Evolutionary conservation across 2,797 vertebrate species (phyloP).

Genomic region (Parambassis ranga): DNA sequence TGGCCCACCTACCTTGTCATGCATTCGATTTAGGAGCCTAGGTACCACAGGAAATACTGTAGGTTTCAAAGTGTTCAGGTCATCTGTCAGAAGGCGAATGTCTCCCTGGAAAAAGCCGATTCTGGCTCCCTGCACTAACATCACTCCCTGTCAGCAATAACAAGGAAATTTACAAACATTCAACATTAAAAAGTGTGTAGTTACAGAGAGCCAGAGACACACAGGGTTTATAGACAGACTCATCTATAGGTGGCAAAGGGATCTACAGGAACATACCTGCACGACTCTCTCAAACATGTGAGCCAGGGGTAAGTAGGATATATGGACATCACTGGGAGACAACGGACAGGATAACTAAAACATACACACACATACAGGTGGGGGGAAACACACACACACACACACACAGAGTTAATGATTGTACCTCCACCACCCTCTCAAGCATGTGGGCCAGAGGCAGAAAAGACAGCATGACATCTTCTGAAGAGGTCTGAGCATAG

Average conservation of each 20-base stretch:
- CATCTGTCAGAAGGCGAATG: conserved; percentile 90
- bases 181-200: too few relatives aligned
- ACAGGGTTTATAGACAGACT: background rate
- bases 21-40: conserved; percentile 93
- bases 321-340: conserved; percentile 64
- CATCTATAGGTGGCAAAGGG: background rate
- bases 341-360: conserved; percentile 67
- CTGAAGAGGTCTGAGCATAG: conserved; percentile 33
- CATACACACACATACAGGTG: background rate
- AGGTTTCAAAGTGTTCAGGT: conserved; percentile 87
- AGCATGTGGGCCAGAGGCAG: conserved; percentile 91
- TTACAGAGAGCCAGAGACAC: background rate
- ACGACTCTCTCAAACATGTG: conserved; percentile 83
- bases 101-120: conserved; percentile 98
- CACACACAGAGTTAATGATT: conserved; percentile 25
- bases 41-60: conserved; percentile 95
- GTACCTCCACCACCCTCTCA: conserved; percentile 87
- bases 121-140: conserved; percentile 87
- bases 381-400: conserved; percentile 25
- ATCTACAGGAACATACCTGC: conserved; percentile 70
- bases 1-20: conserved; percentile 91
- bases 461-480: conserved; percentile 89
- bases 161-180: background rate
- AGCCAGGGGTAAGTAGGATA: conserved; percentile 84
- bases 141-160: conserved; percentile 75